A percentile compares a stretch with the other conserved stretches of the same genome.
These are phyloP conservation scores for Andrena camellia DNA, from an alignment of 2,888 invertebrate genomes.

Conservation along the genomic window DNA sequence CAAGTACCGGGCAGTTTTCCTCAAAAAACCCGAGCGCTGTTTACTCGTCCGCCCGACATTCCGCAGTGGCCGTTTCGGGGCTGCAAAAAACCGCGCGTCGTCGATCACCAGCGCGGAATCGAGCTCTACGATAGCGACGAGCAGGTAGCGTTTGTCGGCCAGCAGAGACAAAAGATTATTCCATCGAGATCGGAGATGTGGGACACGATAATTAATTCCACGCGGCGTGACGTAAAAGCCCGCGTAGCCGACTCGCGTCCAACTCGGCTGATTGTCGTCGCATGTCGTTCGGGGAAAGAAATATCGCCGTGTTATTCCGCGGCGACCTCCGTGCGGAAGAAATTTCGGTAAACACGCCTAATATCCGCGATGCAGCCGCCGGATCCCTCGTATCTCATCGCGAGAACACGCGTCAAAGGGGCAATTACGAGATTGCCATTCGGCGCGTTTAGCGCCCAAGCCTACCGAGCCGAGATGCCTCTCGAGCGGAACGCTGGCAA, in stretches of 20 bases:
- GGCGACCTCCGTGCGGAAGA: not conserved
- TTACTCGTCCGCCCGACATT: not conserved
- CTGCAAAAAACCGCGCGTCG: no score
- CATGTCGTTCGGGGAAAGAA: not conserved
- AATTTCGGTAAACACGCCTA: slow-evolving; percentile 16
- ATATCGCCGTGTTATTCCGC: slow-evolving; percentile 14
- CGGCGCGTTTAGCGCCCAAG: no score
- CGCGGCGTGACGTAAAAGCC: slow-evolving; percentile 7
- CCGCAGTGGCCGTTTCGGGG: no score
- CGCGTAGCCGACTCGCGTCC: not conserved
- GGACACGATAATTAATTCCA: slow-evolving; percentile 42
- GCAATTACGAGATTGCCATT: not conserved
- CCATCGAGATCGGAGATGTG: slow-evolving; percentile 22
- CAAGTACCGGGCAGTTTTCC: not conserved
- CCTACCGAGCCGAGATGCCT: no score
- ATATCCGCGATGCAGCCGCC: not conserved
- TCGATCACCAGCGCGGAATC: not conserved
- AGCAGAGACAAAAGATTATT: slow-evolving; percentile 5
- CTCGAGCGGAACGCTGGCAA: not conserved
- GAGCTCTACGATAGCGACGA: not conserved
- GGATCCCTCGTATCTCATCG: not conserved
- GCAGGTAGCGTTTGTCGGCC: not conserved
- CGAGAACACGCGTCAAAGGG: not conserved
- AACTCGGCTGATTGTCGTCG: slow-evolving; percentile 4
- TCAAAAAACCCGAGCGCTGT: not conserved